Evolutionary conservation across 2,888 invertebrate genomes (phyloP), one percentile per base, ranked within the genome.

Genomic region (Patella caerulea): DNA sequence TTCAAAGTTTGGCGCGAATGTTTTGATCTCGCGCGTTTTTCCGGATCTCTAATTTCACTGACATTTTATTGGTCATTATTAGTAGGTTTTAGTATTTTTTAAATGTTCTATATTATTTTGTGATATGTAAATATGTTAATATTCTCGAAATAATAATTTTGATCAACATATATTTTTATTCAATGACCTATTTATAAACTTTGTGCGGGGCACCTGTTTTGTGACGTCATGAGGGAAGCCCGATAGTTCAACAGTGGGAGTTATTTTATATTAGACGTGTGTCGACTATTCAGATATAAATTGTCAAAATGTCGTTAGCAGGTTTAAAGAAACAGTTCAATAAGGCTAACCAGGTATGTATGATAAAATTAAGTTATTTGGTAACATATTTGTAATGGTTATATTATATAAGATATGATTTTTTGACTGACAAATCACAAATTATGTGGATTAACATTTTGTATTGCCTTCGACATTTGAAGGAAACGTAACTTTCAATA

Each of bases 291-390:
- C 45, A 1, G 45, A 45, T 45, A 71, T 53, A 12, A 34, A 55
- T 74, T 74, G 65, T 55, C 78, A 91, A 91, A 92, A 99, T 99
- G 99, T 99, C 99, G 93, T 97, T 99, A 93, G 98, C 98, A 89
- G 99, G 99, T 88, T 94, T 99, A 87, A 98, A 97, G 93, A 99
- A 99, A 93, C 99, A 99, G 93, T 96, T 99, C 92, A 99, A 99
- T 94, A 99, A 99, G 94, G 98, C 98, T 88, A 99, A 99, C 94
- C 98, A 98, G 95, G 97, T 97, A 93, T 24, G 65, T 24, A 65
- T 65, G 11, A 45, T 7, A 45, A 9, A 45, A 45, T 45, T 45
- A 45, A 45, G 45, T 9, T 45, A 45, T 45, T 9, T 45, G 7
- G 45, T 9, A 45, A 45, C 45, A 45, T 45, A 45, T 45, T 45